Percentiles rank a stretch among this genome's conserved stretches.
Conservation (phyloP, 2,888 invertebrate genomes). For the Venustoraphidia nigricollis region DNA sequence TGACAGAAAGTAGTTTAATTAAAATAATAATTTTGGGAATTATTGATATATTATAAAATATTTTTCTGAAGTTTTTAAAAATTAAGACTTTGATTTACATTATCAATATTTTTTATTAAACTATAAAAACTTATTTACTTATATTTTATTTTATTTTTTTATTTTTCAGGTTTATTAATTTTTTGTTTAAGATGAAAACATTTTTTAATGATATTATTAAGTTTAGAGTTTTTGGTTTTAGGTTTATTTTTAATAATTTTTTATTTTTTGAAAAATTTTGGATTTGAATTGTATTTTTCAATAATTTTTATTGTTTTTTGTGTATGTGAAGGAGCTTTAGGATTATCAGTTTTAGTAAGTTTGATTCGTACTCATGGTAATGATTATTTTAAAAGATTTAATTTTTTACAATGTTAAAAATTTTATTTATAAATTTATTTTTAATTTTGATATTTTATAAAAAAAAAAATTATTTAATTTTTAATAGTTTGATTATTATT, state of each 20-base stretch:
- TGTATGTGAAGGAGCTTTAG: slow-evolving; percentile 49
- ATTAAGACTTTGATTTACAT: slow-evolving; percentile 50
- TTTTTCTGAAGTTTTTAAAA: slow-evolving; percentile 46
- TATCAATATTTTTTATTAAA: slow-evolving; percentile 51
- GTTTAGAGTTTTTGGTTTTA: slow-evolving; percentile 43
- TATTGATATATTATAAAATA: slow-evolving; percentile 39
- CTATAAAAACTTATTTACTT: slow-evolving; percentile 39
- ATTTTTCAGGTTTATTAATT: slow-evolving; percentile 34
- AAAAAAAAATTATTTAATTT: slow-evolving; percentile 34
- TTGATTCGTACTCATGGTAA: slow-evolving; percentile 44
- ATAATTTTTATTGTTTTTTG: slow-evolving; percentile 44
- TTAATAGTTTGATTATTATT: slow-evolving; percentile 33
- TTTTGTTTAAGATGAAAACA: slow-evolving; percentile 40
- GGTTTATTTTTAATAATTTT: slow-evolving; percentile 35
- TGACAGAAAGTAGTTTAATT: slow-evolving; percentile 44
- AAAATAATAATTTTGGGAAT: slow-evolving; percentile 58
- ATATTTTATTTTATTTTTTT: slow-evolving; percentile 30
- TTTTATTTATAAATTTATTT: slow-evolving; percentile 32
- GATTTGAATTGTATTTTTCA: slow-evolving; percentile 36
- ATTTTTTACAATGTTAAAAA: slow-evolving; percentile 41
- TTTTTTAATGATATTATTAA: slow-evolving; percentile 41
- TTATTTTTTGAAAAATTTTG: slow-evolving; percentile 29
- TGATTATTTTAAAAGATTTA: slow-evolving; percentile 46
- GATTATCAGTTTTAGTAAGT: slow-evolving; percentile 39
- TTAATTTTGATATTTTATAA: slow-evolving; percentile 35